Conservation (phyloP, 2,888 invertebrate species). For the Plutella xylostella region DNA sequence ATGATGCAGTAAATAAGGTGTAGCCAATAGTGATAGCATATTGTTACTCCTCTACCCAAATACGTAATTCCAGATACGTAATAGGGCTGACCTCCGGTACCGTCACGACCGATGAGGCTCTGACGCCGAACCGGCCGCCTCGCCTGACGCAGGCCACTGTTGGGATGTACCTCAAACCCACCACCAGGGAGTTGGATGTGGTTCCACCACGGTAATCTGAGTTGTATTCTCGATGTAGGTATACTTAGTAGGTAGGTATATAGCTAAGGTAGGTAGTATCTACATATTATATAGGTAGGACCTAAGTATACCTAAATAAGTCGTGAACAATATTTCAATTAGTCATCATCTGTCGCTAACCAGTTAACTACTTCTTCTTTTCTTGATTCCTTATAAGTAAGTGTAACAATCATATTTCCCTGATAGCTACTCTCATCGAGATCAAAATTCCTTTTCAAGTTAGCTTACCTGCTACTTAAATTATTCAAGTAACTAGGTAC, state of each 20-base stretch:
- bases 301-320: too few relatives aligned
- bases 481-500: too few relatives aligned
- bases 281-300: too few relatives aligned
- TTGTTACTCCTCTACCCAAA: too few relatives aligned
- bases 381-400: too few relatives aligned
- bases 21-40: neutral
- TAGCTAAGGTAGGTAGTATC: neutral
- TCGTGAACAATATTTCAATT: too few relatives aligned
- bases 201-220: constrained; percentile 39
- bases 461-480: too few relatives aligned
- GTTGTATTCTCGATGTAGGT: neutral
- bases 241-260: neutral
- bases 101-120: constrained; percentile 39
- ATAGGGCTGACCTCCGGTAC: constrained; percentile 32
- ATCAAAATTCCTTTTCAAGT: too few relatives aligned
- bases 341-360: too few relatives aligned
- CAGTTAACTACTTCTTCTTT: too few relatives aligned
- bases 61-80: constrained; percentile 36
- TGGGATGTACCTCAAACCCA: constrained; percentile 52
- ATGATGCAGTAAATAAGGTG: neutral
- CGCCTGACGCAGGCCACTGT: constrained; percentile 57
- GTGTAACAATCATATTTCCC: too few relatives aligned
- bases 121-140: constrained; percentile 51
- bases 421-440: too few relatives aligned
- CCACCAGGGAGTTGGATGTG: constrained; percentile 43